Conservation (phyloP, 2,888 invertebrate genomes). For the Acanthosepion pharaonis region DNA sequence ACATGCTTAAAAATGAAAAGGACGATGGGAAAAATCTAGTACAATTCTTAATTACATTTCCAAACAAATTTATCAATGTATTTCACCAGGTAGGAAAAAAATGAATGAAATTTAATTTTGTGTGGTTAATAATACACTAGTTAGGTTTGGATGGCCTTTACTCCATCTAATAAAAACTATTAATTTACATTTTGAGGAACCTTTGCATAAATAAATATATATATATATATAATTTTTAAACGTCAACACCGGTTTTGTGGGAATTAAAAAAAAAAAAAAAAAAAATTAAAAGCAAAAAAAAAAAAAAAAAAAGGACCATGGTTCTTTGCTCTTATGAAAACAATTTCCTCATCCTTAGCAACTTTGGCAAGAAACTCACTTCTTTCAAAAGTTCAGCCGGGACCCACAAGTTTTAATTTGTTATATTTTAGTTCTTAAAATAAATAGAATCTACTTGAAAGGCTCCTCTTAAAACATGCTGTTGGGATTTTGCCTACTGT, state of each 20-base stretch:
- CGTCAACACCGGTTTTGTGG: slow-evolving; percentile 8
- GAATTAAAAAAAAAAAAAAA: background rate
- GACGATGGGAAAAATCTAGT: too few relatives aligned
- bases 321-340: slow-evolving; percentile 33
- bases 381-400: slow-evolving; percentile 33
- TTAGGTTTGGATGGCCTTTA: background rate
- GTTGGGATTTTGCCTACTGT: slow-evolving; percentile 20
- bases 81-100: background rate
- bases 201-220: background rate
- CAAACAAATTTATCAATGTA: background rate
- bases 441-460: slow-evolving; percentile 33
- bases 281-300: background rate
- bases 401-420: slow-evolving; percentile 33
- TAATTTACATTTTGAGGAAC: background rate
- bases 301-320: background rate
- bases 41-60: too few relatives aligned
- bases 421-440: background rate
- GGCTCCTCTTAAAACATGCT: slow-evolving; percentile 8
- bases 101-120: background rate
- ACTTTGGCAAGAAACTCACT: slow-evolving; percentile 33
- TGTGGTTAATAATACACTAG: background rate
- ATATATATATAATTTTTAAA: background rate
- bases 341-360: slow-evolving; percentile 22
- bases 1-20: too few relatives aligned
- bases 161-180: background rate